phyloP scores from a whole-genome alignment of 2,113 vertebrate species.

The Thalassarche chlororhynchos region DNA sequence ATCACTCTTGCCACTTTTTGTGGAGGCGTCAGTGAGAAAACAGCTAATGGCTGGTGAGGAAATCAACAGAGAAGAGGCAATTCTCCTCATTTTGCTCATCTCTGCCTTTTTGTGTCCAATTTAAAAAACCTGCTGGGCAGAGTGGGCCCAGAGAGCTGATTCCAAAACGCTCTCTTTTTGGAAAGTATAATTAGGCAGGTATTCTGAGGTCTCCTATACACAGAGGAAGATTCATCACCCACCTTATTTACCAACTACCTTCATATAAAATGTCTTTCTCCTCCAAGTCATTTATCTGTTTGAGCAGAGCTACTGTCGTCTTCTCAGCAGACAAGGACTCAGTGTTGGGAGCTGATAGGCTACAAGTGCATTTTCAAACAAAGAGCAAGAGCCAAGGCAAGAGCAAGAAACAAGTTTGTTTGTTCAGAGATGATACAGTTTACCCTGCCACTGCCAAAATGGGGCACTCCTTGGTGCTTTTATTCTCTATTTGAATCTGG shows the following conservation, averaged over 20 bases:
- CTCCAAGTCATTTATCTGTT: neutral
- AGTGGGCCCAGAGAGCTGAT: neutral
- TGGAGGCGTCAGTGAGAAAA: conserved; percentile 40
- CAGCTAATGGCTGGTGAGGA: conserved; percentile 31
- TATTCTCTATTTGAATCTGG: neutral
- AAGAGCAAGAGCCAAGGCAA: neutral
- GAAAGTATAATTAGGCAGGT: neutral
- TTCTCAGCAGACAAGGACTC: neutral
- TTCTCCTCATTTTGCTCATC: conserved; percentile 1
- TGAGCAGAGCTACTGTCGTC: neutral
- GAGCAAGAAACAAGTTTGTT: neutral
- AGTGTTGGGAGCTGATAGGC: neutral
- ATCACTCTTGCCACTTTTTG: conserved; percentile 27
- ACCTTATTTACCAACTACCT: neutral
- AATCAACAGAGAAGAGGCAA: conserved; percentile 4
- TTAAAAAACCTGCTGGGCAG: neutral
- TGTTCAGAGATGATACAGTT: neutral
- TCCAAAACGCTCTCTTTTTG: neutral
- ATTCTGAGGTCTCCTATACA: neutral
- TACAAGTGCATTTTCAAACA: neutral
- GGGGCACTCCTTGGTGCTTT: neutral
- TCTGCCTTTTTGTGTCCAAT: neutral
- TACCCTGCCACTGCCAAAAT: neutral
- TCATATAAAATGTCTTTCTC: neutral
- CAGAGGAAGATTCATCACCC: neutral